A percentile compares a stretch with the other conserved stretches of the same genome.
These are phyloP conservation scores for Drosophila leonis DNA, from an alignment of 2,888 invertebrate species.

Conservation along the genomic window DNA sequence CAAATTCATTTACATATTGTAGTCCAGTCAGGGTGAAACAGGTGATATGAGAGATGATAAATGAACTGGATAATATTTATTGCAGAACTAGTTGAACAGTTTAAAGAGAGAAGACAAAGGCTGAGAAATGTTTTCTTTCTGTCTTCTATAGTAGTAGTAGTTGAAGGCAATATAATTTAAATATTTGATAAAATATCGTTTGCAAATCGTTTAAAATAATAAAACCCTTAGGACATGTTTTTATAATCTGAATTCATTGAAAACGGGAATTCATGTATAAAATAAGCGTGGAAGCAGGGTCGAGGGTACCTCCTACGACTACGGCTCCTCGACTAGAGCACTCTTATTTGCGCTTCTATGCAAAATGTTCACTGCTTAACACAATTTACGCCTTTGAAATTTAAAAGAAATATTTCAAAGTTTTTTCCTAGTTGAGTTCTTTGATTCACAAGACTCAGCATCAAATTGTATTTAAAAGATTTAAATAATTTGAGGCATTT, in stretches of 20 bases:
- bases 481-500: constrained; percentile 44
- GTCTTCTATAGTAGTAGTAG: too few species aligned
- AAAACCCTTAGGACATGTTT: too few species aligned
- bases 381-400: background rate
- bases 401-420: background rate
- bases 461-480: constrained; percentile 26
- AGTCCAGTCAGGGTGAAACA: constrained; percentile 36
- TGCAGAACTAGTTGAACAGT: background rate
- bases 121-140: too few species aligned
- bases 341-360: background rate
- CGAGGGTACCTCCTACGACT: background rate
- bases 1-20: constrained; percentile 16
- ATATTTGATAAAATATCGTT: too few species aligned
- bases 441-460: background rate
- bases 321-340: rapidly evolving
- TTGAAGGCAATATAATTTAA: too few species aligned
- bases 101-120: background rate
- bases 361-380: background rate
- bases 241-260: too few species aligned
- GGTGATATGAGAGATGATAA: constrained; percentile 5
- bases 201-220: too few species aligned
- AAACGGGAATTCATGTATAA: too few species aligned
- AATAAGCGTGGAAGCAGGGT: too few species aligned
- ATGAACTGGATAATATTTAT: background rate
- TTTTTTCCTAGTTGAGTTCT: background rate